Evolutionary conservation across 2,113 vertebrate species (phyloP).

Genomic region (Anhinga anhinga): DNA sequence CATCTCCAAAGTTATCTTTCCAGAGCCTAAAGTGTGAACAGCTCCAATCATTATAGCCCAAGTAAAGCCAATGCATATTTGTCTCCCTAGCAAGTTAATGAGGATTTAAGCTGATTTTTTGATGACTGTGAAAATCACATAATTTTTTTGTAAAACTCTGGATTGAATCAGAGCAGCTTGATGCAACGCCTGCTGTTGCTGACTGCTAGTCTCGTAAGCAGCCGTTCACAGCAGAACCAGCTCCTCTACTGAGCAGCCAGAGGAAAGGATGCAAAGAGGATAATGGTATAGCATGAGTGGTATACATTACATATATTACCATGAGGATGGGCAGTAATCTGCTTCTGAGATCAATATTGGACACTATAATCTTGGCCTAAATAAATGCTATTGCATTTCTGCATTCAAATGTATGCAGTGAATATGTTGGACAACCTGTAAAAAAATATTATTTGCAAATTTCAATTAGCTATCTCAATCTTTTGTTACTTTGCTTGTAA

Average conservation of each 20-base stretch:
- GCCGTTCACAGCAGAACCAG: background rate
- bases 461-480: background rate
- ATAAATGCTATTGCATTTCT: background rate
- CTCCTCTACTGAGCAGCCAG: background rate
- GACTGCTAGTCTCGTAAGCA: rapidly evolving
- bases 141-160: background rate
- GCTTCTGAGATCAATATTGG: background rate
- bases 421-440: background rate
- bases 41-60: background rate
- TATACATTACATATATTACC: background rate
- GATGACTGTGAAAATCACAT: background rate
- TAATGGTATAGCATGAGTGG: background rate
- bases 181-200: background rate
- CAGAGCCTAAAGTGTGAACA: background rate
- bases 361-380: background rate
- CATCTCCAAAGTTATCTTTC: background rate
- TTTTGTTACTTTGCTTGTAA: background rate
- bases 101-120: background rate
- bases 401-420: background rate
- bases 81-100: background rate
- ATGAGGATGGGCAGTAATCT: background rate
- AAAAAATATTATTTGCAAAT: background rate
- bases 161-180: background rate
- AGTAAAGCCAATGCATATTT: background rate
- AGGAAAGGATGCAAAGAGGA: background rate